Percentiles rank a stretch among this genome's conserved stretches.
These are phyloP conservation scores for Rutpela maculata DNA, from an alignment of 2,888 invertebrate species.

Conservation along the genomic window DNA sequence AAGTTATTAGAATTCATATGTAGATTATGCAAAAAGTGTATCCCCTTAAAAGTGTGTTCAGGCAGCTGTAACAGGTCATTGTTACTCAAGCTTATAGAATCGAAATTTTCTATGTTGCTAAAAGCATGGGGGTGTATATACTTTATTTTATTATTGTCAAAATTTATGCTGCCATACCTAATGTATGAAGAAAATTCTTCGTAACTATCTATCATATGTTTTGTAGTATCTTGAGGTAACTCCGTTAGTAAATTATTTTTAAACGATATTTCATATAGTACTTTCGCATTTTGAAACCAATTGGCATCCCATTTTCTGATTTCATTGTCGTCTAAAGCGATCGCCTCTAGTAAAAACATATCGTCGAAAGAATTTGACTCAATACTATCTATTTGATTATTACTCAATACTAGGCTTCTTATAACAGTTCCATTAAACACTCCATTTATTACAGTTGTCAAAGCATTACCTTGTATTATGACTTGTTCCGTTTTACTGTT, in stretches of 20 bases:
- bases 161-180: slow-evolving; percentile 48
- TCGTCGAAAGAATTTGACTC: slow-evolving; percentile 49
- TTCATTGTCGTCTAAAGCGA: slow-evolving; percentile 54
- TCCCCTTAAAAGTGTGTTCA: slow-evolving; percentile 44
- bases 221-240: slow-evolving; percentile 50
- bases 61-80: slow-evolving; percentile 50
- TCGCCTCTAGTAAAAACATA: slow-evolving; percentile 52
- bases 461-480: slow-evolving; percentile 48
- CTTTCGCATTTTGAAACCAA: slow-evolving; percentile 50
- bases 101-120: slow-evolving; percentile 48
- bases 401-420: slow-evolving; percentile 49
- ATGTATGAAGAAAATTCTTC: slow-evolving; percentile 36
- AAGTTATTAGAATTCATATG: slow-evolving; percentile 55
- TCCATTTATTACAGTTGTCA: slow-evolving; percentile 43
- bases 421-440: slow-evolving; percentile 53
- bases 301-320: slow-evolving; percentile 45
- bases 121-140: slow-evolving; percentile 54
- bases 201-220: slow-evolving; percentile 45
- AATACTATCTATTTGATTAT: slow-evolving; percentile 50
- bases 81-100: slow-evolving; percentile 53
- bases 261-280: slow-evolving; percentile 51
- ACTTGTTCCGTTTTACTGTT: slow-evolving; percentile 48
- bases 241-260: slow-evolving; percentile 49
- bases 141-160: slow-evolving; percentile 53
- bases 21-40: slow-evolving; percentile 49